phyloP scores from a whole-genome alignment of 2,888 invertebrate species.

The Amphipoea oculea region DNA sequence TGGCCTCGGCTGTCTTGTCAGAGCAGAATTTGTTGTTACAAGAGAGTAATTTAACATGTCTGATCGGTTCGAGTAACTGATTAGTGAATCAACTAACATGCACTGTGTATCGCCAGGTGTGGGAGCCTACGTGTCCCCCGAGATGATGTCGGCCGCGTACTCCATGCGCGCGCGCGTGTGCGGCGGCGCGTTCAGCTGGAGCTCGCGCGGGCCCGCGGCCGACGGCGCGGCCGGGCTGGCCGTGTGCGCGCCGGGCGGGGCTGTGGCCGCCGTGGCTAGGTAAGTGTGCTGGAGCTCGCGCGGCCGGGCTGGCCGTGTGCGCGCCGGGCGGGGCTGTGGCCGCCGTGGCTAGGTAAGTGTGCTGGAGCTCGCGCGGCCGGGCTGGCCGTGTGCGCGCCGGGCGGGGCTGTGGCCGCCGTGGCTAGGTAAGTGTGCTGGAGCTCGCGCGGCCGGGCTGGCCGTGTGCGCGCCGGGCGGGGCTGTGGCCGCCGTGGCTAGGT shows the following conservation, averaged over 20 bases:
- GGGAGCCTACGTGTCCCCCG: slow-evolving; percentile 99
- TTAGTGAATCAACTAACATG: not conserved
- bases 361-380: too few species aligned
- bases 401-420: slow-evolving; percentile 98
- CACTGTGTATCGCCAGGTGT: slow-evolving; percentile 91
- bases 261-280: too few species aligned
- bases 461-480: not conserved
- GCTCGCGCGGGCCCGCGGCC: slow-evolving; percentile 95
- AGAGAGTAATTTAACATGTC: not conserved
- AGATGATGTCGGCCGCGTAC: slow-evolving; percentile 99
- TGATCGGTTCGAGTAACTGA: not conserved
- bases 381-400: slow-evolving; percentile 97
- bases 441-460: not conserved
- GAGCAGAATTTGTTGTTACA: not conserved
- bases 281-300: too few species aligned
- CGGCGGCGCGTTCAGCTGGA: slow-evolving; percentile 97
- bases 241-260: slow-evolving; percentile 98
- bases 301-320: too few species aligned
- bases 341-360: too few species aligned
- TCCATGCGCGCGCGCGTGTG: slow-evolving; percentile 95
- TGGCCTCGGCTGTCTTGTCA: not conserved
- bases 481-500: not conserved
- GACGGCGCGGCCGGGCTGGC: slow-evolving; percentile 97
- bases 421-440: slow-evolving; percentile 85
- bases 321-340: too few species aligned